Conservation (phyloP, 2,797 vertebrate genomes). For the Semotilus atromaculatus region DNA sequence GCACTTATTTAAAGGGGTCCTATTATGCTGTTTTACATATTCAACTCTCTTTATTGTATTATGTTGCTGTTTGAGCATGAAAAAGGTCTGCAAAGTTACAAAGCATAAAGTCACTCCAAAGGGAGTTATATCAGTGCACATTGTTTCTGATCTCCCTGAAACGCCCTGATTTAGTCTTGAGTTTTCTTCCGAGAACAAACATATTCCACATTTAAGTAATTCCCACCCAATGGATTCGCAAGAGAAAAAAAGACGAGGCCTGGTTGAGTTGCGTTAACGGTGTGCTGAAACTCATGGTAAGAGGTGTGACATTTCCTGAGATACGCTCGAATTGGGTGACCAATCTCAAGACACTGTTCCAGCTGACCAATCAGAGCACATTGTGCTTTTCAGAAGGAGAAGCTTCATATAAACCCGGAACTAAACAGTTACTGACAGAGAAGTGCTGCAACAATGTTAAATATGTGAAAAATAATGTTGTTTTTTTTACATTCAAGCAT, state of each 20-base stretch:
- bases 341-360: not conserved
- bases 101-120: too few species aligned
- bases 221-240: too few species aligned
- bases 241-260: too few species aligned
- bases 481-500: not conserved
- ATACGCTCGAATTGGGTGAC: not conserved
- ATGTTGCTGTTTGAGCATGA: too few species aligned
- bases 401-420: not conserved
- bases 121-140: too few species aligned
- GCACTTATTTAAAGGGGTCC: not conserved
- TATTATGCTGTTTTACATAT: not conserved
- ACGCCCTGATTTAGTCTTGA: too few species aligned
- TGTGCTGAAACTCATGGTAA: not conserved
- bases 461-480: not conserved
- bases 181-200: not conserved
- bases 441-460: not conserved
- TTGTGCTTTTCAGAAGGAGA: not conserved
- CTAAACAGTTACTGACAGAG: not conserved
- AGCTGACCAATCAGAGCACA: not conserved
- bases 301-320: not conserved
- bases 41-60: too few species aligned
- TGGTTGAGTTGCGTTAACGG: too few species aligned
- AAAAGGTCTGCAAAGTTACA: too few species aligned
- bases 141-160: too few species aligned
- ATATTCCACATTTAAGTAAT: not conserved